A percentile compares a stretch with the other conserved stretches of the same genome.
Conservation (phyloP, 92 coral and sea anemone species). For the Heliopora coerulea region DNA sequence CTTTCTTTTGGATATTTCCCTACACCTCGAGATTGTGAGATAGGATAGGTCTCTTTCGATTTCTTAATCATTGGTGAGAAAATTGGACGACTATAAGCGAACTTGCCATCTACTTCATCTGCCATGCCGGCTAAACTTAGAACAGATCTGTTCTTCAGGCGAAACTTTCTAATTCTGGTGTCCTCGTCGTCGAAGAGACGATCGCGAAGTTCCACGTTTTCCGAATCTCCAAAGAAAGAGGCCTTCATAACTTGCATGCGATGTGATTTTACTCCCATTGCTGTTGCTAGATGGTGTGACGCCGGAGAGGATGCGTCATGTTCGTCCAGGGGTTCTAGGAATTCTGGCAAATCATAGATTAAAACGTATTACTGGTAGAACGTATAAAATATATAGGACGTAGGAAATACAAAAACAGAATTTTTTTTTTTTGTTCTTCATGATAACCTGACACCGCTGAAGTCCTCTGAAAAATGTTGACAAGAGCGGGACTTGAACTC, state of each 20-base stretch:
- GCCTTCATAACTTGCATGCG: slow-evolving; percentile 99
- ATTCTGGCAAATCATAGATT: slow-evolving; percentile 57
- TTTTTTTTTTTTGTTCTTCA: too few relatives aligned
- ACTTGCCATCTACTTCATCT: slow-evolving; percentile 23
- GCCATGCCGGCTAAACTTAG: slow-evolving; percentile 13
- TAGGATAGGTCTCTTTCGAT: slow-evolving; percentile 12
- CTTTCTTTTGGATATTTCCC: slow-evolving; percentile 23
- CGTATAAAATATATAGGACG: too few relatives aligned
- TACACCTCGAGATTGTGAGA: slow-evolving; percentile 17
- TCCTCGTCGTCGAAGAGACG: slow-evolving; percentile 26
- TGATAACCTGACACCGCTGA: too few relatives aligned
- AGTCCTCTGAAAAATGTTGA: too few relatives aligned
- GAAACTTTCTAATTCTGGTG: slow-evolving; percentile 13
- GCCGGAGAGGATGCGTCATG: slow-evolving; percentile 67
- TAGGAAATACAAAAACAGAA: too few relatives aligned
- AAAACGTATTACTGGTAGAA: too few relatives aligned
- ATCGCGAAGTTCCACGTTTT: slow-evolving; percentile 16
- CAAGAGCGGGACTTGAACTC: too few relatives aligned
- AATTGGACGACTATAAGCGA: neutral
- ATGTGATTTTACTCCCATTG: slow-evolving; percentile 91
- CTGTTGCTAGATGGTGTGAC: slow-evolving; percentile 82
- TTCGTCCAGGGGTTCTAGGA: slow-evolving; percentile 49
- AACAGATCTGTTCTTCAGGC: slow-evolving; percentile 27
- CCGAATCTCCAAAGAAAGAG: slow-evolving; percentile 83
- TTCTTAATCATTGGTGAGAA: slow-evolving; percentile 11